Evolutionary conservation across 2,888 invertebrate species (phyloP).

Genomic region (Amiota minor): DNA sequence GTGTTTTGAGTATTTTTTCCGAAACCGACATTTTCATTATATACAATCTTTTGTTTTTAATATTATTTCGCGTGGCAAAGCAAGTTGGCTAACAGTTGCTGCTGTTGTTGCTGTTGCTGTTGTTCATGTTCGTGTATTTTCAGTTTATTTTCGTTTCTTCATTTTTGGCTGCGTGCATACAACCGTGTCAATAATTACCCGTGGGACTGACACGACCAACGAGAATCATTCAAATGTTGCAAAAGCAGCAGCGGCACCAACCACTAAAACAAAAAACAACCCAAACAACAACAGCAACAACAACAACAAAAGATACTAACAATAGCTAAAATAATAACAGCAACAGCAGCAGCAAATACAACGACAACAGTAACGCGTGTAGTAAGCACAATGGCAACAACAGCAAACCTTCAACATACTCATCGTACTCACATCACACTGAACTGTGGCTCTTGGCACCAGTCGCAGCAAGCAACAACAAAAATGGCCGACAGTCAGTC

Average conservation of each 20-base stretch:
- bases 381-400: conserved; percentile 2
- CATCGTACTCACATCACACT: background rate
- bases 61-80: conserved; percentile 62
- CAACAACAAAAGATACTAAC: conserved; percentile 2
- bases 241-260: conserved; percentile 49
- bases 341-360: background rate
- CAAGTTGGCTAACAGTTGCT: conserved; percentile 11
- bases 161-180: conserved; percentile 70
- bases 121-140: conserved; percentile 36
- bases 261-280: conserved; percentile 6
- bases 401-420: background rate
- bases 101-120: conserved; percentile 40
- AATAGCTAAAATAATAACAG: background rate
- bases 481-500: conserved; percentile 24
- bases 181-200: conserved; percentile 71
- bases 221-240: conserved; percentile 70
- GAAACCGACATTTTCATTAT: conserved; percentile 62
- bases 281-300: conserved; percentile 5
- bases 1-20: conserved; percentile 6
- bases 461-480: conserved; percentile 12
- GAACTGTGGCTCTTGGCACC: conserved; percentile 19
- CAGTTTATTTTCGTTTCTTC: conserved; percentile 31
- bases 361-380: conserved; percentile 6
- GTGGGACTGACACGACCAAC: conserved; percentile 71
- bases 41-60: conserved; percentile 39